Evolutionary conservation across 2,113 vertebrate species (phyloP).

Genomic region (Rattus rattus): DNA sequence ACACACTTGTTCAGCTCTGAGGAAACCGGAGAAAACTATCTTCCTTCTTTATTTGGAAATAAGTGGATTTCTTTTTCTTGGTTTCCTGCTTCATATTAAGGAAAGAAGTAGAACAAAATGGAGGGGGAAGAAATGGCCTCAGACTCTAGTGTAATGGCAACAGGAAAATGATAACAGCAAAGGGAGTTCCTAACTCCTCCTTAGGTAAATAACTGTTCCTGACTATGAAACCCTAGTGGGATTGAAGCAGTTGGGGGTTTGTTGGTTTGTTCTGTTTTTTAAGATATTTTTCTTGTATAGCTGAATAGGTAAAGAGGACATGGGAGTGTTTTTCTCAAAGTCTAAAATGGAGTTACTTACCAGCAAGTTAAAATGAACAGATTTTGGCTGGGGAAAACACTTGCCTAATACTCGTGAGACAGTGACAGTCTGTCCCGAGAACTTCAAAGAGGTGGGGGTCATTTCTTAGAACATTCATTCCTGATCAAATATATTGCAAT

Average conservation of each 20-base stretch:
- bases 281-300: conserved; percentile 23
- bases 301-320: conserved; percentile 22
- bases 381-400: neutral
- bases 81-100: conserved; percentile 44
- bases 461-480: conserved; percentile 48
- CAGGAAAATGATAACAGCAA: neutral
- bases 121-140: conserved; percentile 32
- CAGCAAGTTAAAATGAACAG: conserved; percentile 34
- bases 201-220: neutral
- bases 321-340: conserved; percentile 23
- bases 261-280: neutral
- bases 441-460: too few species aligned
- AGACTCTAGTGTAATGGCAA: neutral
- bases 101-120: neutral
- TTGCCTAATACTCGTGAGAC: neutral
- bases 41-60: conserved; percentile 58
- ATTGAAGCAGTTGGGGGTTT: neutral
- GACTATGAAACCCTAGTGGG: conserved; percentile 7
- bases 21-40: neutral
- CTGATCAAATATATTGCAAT: conserved; percentile 5
- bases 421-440: neutral
- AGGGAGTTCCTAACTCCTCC: neutral
- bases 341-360: conserved; percentile 45
- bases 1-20: neutral
- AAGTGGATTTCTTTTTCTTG: neutral